Evolutionary conservation across 2,113 vertebrate species (phyloP), one percentile per base, ranked within the genome.

Genomic region (Dinomys branickii): DNA sequence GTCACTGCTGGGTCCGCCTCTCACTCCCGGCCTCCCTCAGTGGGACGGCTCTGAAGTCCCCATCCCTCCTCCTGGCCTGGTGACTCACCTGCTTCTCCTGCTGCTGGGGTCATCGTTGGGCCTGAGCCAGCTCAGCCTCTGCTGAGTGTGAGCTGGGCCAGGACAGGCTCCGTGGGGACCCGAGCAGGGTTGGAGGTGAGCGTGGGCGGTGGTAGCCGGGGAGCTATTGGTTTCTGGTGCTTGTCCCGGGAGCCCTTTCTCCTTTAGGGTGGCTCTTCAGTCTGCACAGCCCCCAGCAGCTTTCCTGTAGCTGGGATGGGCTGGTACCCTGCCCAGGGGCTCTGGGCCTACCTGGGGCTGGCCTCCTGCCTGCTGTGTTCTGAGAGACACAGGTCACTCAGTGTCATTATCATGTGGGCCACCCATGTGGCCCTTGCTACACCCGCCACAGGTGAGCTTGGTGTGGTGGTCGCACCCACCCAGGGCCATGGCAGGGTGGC

Each of bases 71-170:
- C 56, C 56, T 54, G 20, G 65, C 54, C 10, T 26, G 47, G 86
- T 83, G 78, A 94, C 65, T 89, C 93, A 44, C 35, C 41, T 52
- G 33, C 56, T 87, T n/a, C 63, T 47, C 59, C n/a, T 59, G 11
- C 7, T 75, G 54, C 65, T 83, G 65, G 69, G 67, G 47, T 84
- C 65, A 54, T 89, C 26, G 2, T 13, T 20, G 38, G 4, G 30
- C 41, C 78, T 26, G 54, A 13, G 20, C 82, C 75, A 30, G 38
- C 50, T 26, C 33, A 59, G 75, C 75, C 61, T 58, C 50, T 13
- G 44, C 35, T 3, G 65, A 77, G 85, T 16, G 35, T 67, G 85
- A 54, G 28, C 50, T 50, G 63, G 33, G 33, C 59, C 30, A 71
- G 54, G 85, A 59, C 11, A 7, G 22, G 4, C 86, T 63, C 71